These are phyloP conservation scores for Caenorhabditis macrosperma DNA, from an alignment of 2,888 invertebrate genomes.

Conservation along the genomic window DNA sequence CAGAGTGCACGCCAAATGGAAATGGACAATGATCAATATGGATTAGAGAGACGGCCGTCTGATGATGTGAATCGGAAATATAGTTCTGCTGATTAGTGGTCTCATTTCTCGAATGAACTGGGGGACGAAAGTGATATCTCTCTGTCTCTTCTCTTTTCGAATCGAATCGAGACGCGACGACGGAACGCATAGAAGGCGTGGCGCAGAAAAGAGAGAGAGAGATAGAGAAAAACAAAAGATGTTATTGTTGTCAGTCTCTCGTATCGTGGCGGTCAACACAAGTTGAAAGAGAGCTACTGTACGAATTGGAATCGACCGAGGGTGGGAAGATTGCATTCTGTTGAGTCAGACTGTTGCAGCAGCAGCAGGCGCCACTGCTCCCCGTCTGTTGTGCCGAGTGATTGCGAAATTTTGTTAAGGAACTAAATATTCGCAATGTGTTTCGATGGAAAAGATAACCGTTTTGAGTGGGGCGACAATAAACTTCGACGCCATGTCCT, in stretches of 20 bases:
- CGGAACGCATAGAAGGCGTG: not conserved
- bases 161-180: too few species aligned
- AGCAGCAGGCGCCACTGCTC: too few species aligned
- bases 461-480: too few species aligned
- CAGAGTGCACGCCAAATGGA: not conserved
- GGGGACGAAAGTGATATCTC: not conserved
- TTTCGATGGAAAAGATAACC: too few species aligned
- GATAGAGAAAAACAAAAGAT: not conserved
- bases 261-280: not conserved
- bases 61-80: not conserved
- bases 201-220: not conserved
- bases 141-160: not conserved
- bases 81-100: not conserved
- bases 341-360: too few species aligned
- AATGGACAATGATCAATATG: not conserved
- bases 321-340: not conserved
- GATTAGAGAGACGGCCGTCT: not conserved
- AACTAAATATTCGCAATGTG: too few species aligned
- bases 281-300: not conserved
- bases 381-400: too few species aligned
- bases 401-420: too few species aligned
- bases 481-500: too few species aligned
- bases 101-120: not conserved
- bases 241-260: not conserved
- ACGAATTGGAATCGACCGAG: not conserved